phyloP scores from a whole-genome alignment of 2,113 vertebrate genomes.

The Indri indri region DNA sequence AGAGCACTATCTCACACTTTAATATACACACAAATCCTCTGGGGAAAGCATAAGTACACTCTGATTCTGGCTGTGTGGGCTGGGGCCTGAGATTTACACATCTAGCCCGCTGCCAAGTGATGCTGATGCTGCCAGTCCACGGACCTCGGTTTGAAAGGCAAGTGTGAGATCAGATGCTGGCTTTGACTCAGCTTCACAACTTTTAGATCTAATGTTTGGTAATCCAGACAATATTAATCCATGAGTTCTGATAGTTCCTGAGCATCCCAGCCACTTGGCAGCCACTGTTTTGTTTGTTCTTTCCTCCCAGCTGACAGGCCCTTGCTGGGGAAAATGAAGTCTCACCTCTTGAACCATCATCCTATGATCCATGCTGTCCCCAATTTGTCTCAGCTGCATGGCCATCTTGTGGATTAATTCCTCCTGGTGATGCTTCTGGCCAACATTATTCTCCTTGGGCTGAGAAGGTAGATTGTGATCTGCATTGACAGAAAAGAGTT shows the following conservation, averaged over 20 bases:
- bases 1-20: not conserved
- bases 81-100: not conserved
- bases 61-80: not conserved
- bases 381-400: constrained; percentile 52
- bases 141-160: not conserved
- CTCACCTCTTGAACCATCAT: constrained; percentile 63
- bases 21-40: not conserved
- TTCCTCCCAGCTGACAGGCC: not conserved
- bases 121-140: not conserved
- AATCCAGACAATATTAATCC: not conserved
- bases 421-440: not conserved
- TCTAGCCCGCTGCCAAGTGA: not conserved
- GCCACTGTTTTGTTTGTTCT: not conserved
- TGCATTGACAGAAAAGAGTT: constrained; percentile 18
- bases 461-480: not conserved
- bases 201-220: not conserved
- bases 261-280: not conserved
- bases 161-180: not conserved
- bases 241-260: not conserved
- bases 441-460: not conserved
- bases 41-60: not conserved
- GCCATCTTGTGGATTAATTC: constrained; percentile 35
- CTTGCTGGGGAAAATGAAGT: not conserved
- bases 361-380: constrained; percentile 43
- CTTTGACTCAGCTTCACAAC: not conserved